These are phyloP conservation scores for Ceriagrion tenellum DNA, from an alignment of 2,888 invertebrate species.

Conservation along the genomic window DNA sequence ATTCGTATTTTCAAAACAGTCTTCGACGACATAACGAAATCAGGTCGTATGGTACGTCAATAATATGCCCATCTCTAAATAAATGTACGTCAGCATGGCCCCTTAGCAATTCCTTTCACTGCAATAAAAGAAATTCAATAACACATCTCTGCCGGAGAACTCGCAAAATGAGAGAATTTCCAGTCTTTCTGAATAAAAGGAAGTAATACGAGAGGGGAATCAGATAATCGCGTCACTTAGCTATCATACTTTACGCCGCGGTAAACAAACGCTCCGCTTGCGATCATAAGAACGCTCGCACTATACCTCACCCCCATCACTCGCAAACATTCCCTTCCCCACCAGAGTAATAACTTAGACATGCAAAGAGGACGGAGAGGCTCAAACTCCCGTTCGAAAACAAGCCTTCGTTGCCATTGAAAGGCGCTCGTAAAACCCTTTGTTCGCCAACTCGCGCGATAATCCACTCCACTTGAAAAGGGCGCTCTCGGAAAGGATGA, in stretches of 20 bases:
- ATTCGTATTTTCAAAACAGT: too few relatives aligned
- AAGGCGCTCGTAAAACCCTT: not conserved
- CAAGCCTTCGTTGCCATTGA: constrained; percentile 27
- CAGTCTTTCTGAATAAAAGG: not conserved
- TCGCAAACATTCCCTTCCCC: not conserved
- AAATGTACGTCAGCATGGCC: too few relatives aligned
- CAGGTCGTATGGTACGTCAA: too few relatives aligned
- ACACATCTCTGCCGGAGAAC: too few relatives aligned
- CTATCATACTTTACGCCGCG: not conserved
- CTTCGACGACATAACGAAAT: too few relatives aligned
- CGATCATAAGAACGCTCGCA: not conserved
- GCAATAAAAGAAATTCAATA: too few relatives aligned
- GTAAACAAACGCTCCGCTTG: not conserved
- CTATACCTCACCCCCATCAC: not conserved
- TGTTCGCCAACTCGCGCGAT: constrained; percentile 13
- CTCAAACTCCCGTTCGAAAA: constrained; percentile 13
- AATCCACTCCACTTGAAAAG: constrained; percentile 7
- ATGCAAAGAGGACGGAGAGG: not conserved
- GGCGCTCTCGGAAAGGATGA: not conserved
- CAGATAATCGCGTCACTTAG: not conserved
- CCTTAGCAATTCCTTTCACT: too few relatives aligned
- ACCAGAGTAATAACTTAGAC: not conserved
- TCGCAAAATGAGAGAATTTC: not conserved
- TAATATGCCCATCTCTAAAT: too few relatives aligned
- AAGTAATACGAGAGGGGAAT: not conserved